Conservation (phyloP, 1,140 invertebrate species). For the Mylabris phalerata region DNA sequence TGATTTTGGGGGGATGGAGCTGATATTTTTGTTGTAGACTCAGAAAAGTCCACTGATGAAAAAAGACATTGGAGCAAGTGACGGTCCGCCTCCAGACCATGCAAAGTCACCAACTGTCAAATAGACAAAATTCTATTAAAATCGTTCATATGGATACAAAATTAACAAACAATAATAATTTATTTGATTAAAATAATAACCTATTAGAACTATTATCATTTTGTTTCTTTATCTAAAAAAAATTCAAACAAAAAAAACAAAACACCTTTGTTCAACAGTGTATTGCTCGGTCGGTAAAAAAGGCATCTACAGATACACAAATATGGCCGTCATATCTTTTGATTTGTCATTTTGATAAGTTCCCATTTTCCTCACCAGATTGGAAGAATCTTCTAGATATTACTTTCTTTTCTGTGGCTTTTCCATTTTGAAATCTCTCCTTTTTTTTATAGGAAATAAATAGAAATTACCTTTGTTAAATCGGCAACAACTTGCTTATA, state of each 20-base stretch:
- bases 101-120: slow-evolving; percentile 65
- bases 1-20: slow-evolving; percentile 61
- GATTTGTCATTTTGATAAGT: slow-evolving; percentile 24
- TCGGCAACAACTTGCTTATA: slow-evolving; percentile 81
- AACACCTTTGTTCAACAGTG: slow-evolving; percentile 32
- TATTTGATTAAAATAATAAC: slow-evolving; percentile 1
- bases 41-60: slow-evolving; percentile 60
- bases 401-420: not conserved
- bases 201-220: not conserved
- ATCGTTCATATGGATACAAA: not conserved
- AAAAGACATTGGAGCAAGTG: slow-evolving; percentile 82
- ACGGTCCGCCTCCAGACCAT: slow-evolving; percentile 81
- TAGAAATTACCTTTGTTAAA: slow-evolving; percentile 58
- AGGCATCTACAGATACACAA: slow-evolving; percentile 7
- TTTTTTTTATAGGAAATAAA: not conserved
- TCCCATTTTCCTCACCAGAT: slow-evolving; percentile 1
- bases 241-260: slow-evolving; percentile 26
- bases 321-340: slow-evolving; percentile 21
- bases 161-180: too few relatives aligned
- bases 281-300: slow-evolving; percentile 25
- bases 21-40: slow-evolving; percentile 47
- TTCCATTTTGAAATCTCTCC: not conserved
- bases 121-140: slow-evolving; percentile 15
- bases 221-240: slow-evolving; percentile 14
- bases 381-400: not conserved